Base-by-base conservation (phyloP, 2,113 vertebrate species). In the Rutilus rutilus region DNA sequence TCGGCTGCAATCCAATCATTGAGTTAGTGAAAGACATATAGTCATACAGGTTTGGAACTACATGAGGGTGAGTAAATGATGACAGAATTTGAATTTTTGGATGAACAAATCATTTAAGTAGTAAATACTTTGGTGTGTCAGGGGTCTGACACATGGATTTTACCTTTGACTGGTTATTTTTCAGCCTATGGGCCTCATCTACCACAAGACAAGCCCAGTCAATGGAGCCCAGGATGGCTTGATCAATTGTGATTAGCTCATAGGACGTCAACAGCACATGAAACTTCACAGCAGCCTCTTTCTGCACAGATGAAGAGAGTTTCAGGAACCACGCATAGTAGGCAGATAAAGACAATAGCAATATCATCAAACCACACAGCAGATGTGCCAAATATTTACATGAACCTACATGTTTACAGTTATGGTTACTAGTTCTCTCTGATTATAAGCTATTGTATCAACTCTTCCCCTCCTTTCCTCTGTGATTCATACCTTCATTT, bases 111-210 rank as follows among this genome's bases (percentile, higher is more conserved):
- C 33, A 19, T 42, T 42, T n/a, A 45, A 79, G 21, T 6, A 57
- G 3, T 77, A 21, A 7, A 25, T 42, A 62, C 64, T 80, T 62
- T 74, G 11, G 23, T 25, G 23, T 47, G 42, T 25, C 71, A 47
- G n/a, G 15, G 6, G 6, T 52, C 23, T 64, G 81, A 45, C 36
- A 57, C 42, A 54, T 33, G 25, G 6, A 79, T 47, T 60, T 87
- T 91, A 98, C 97, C 96, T 99, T 99, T 62, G 97, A 99, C 89
- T 99, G 97, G 89, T 99, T 99, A 93, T 99, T 99, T 92, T 99
- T 99, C 76, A 99, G 95, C 25, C 98, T 95, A 91, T 99, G 98
- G 45, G 98, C 98, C 94, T 99, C 98, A 77, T 99, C 98, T 85
- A 99, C 97, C 17, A 99, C 96, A 83, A 99, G 96, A 89, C 98